Evolutionary conservation across 2,888 invertebrate genomes (phyloP).

Genomic region (Lutraria lutraria): DNA sequence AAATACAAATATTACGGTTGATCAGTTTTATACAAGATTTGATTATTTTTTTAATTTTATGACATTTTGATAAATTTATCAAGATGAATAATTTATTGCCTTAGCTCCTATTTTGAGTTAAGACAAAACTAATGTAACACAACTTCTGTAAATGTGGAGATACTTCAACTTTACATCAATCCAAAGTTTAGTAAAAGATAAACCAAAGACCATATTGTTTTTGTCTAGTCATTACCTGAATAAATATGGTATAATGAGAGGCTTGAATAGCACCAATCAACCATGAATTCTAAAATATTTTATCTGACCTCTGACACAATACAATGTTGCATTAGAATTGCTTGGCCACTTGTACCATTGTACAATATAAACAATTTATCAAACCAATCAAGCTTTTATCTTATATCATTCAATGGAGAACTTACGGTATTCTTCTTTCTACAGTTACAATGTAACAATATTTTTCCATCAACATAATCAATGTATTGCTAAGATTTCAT

Average conservation of each 20-base stretch:
- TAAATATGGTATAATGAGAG: background rate
- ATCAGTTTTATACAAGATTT: no score
- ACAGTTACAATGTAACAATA: slow-evolving; percentile 13
- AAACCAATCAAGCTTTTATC: background rate
- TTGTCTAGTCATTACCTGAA: background rate
- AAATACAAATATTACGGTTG: no score
- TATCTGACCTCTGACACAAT: background rate
- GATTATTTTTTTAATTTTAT: no score
- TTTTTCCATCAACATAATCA: background rate
- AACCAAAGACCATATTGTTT: background rate
- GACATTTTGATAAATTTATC: no score
- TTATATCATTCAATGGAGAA: background rate
- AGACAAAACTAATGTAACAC: no score
- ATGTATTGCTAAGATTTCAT: background rate
- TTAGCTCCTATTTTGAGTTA: no score
- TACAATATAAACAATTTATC: slow-evolving; percentile 12
- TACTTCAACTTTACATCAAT: no score
- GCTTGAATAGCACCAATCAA: background rate
- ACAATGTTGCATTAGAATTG: background rate
- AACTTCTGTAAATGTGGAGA: no score
- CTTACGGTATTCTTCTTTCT: slow-evolving; percentile 10
- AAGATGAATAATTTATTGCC: no score
- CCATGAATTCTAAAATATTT: background rate
- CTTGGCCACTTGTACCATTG: background rate
- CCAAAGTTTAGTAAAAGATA: background rate